phyloP scores from a whole-genome alignment of 23 tunicate species.

The Ascidia mentula region DNA sequence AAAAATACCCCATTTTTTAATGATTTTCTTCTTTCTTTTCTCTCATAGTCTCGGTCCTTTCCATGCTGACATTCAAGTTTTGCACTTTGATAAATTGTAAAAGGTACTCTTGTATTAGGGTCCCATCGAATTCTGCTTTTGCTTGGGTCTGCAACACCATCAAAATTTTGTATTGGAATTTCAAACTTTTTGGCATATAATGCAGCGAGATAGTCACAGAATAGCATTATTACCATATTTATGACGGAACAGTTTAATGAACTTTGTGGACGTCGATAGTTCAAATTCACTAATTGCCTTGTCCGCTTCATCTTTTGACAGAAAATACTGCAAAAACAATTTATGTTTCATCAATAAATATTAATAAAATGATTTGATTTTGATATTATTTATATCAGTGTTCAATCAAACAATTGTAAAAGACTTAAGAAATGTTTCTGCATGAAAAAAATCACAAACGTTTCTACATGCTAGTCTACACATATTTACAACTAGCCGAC shows the following conservation, averaged over 20 bases:
- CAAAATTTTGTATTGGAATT: background rate
- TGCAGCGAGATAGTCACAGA: background rate
- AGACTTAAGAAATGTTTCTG: too few species aligned
- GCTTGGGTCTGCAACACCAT: background rate
- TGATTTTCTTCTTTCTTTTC: slow-evolving; percentile 11
- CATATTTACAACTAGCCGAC: background rate
- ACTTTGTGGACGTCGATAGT: slow-evolving; percentile 8
- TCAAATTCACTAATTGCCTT: slow-evolving; percentile 10
- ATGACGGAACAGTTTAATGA: background rate
- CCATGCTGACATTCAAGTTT: slow-evolving; percentile 19
- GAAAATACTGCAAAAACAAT: background rate
- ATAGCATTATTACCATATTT: background rate
- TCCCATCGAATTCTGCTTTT: slow-evolving; percentile 5
- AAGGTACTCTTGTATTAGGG: slow-evolving; percentile 4
- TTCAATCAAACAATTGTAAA: too few species aligned
- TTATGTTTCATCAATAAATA: too few species aligned
- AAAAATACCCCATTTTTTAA: slow-evolving; percentile 5
- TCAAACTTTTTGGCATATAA: background rate
- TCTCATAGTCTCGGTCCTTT: background rate
- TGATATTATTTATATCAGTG: too few species aligned
- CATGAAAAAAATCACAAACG: too few species aligned
- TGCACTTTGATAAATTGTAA: background rate
- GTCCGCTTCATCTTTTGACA: slow-evolving; percentile 10
- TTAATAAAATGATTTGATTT: too few species aligned
- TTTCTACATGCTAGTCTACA: too few species aligned